Evolutionary conservation across 1,140 invertebrate genomes (phyloP).

Genomic region (Bombus balteatus): DNA sequence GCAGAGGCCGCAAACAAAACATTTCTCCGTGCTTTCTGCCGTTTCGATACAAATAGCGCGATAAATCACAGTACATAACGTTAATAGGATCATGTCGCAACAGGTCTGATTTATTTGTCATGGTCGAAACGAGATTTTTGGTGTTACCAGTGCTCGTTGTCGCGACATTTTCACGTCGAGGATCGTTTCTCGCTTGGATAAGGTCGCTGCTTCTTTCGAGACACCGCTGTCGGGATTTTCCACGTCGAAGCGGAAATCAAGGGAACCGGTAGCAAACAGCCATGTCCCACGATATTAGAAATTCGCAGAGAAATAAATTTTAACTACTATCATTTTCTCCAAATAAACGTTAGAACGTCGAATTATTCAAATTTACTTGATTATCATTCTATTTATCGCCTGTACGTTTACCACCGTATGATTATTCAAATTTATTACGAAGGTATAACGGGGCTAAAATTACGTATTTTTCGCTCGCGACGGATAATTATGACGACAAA

Average conservation of each 20-base stretch:
- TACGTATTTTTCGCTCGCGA: too few species aligned
- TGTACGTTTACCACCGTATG: too few species aligned
- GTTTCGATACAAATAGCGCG: conserved; percentile 3
- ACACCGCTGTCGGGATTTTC: not conserved
- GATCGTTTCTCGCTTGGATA: not conserved
- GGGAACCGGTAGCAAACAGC: too few species aligned
- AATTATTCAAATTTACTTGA: too few species aligned
- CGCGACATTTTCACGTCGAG: not conserved
- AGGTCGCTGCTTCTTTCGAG: not conserved
- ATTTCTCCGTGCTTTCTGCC: conserved; percentile 15
- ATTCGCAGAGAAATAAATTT: too few species aligned
- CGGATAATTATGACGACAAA: not conserved
- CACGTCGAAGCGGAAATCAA: not conserved
- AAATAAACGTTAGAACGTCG: too few species aligned
- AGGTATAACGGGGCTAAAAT: too few species aligned
- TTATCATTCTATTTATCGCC: too few species aligned
- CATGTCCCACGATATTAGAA: too few species aligned
- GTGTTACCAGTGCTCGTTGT: not conserved
- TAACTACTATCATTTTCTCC: too few species aligned
- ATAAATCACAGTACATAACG: conserved; percentile 42
- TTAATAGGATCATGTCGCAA: conserved; percentile 48
- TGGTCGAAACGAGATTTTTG: conserved; percentile 20
- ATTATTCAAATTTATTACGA: too few species aligned
- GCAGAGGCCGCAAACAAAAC: conserved; percentile 24
- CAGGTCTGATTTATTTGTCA: conserved; percentile 46